A percentile compares a stretch with the other conserved stretches of the same genome.
Evolutionary conservation across 2,888 invertebrate species (phyloP).

Genomic region (Ophion costatus): DNA sequence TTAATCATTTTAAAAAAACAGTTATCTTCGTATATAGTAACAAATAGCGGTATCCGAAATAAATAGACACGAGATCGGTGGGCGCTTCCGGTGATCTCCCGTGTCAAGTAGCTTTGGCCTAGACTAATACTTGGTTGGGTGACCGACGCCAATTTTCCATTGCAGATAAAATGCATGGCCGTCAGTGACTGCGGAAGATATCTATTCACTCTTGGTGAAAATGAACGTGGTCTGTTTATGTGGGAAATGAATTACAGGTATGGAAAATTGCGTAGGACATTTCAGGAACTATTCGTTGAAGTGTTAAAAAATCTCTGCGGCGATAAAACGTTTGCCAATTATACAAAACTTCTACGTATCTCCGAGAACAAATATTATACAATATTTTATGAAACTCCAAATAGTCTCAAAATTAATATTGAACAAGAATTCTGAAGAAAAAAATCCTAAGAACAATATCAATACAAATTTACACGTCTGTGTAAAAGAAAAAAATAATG

Average conservation of each 20-base stretch:
- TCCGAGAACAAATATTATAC: neutral
- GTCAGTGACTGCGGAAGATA: conserved; percentile 84
- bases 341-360: neutral
- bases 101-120: no score
- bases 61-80: no score
- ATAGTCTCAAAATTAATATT: no score
- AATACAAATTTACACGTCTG: no score
- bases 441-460: no score
- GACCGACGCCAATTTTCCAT: conserved; percentile 8
- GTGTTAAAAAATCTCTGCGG: neutral
- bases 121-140: neutral
- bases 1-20: neutral
- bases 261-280: conserved; percentile 67
- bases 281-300: neutral
- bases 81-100: no score
- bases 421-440: no score
- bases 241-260: conserved; percentile 86
- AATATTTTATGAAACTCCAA: neutral
- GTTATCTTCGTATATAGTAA: no score
- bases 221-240: conserved; percentile 85
- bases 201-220: conserved; percentile 85
- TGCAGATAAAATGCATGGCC: conserved; percentile 81
- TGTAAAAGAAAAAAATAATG: no score
- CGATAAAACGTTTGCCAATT: neutral
- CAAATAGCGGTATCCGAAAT: no score